phyloP scores from a whole-genome alignment of 2,888 invertebrate genomes.

The Xylophagus ater region DNA sequence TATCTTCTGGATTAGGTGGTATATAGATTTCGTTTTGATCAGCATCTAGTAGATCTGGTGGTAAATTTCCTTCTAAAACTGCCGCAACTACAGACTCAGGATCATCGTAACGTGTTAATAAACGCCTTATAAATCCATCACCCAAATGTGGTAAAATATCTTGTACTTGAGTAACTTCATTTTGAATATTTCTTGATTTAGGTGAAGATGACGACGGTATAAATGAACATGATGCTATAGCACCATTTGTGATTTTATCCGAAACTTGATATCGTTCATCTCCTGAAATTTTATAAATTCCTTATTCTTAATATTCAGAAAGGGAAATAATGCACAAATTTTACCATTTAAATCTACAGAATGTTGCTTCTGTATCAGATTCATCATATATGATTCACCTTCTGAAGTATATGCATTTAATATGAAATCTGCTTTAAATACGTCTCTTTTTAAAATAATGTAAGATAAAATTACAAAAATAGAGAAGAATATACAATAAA shows the following conservation, averaged over 20 bases:
- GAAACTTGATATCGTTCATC: no score
- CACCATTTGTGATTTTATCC: no score
- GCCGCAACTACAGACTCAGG: slow-evolving; percentile 70
- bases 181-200: slow-evolving; percentile 32
- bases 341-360: no score
- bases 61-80: slow-evolving; percentile 56
- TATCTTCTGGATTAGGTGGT: slow-evolving; percentile 50
- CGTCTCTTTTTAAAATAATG: slow-evolving; percentile 15
- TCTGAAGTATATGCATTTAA: slow-evolving; percentile 25
- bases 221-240: no score
- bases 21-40: slow-evolving; percentile 50
- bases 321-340: no score
- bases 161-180: slow-evolving; percentile 38
- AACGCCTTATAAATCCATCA: slow-evolving; percentile 59
- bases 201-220: no score
- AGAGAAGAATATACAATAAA: background rate
- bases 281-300: no score
- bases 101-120: slow-evolving; percentile 65
- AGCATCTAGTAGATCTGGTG: slow-evolving; percentile 31
- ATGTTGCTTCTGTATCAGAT: no score
- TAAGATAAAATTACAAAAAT: slow-evolving; percentile 4
- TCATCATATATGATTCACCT: slow-evolving; percentile 17
- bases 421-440: slow-evolving; percentile 27
- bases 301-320: no score
- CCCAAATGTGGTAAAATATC: slow-evolving; percentile 70